Conservation (phyloP, 2,113 vertebrate genomes). For the Tamias sibiricus region DNA sequence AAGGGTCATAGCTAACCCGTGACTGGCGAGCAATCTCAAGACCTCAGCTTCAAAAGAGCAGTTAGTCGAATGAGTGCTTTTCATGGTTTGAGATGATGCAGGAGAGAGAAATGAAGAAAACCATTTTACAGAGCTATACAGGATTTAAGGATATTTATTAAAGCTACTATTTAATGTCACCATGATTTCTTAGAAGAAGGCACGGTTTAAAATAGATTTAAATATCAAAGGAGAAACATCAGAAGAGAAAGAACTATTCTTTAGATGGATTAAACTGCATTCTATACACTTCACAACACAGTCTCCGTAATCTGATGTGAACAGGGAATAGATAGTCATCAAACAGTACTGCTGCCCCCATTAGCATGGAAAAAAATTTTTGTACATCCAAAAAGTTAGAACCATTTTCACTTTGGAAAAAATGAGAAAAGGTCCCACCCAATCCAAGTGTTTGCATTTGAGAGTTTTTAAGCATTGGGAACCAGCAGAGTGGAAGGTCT, state of each 20-base stretch:
- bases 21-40: neutral
- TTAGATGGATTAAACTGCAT: neutral
- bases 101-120: neutral
- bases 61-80: neutral
- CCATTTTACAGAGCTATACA: neutral
- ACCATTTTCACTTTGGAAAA: neutral
- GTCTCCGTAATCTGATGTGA: neutral
- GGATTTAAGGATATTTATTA: neutral
- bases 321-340: neutral
- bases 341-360: neutral
- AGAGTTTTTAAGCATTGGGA: neutral
- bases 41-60: neutral
- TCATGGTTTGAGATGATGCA: neutral
- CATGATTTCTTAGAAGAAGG: neutral
- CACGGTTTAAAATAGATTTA: neutral
- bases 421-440: neutral
- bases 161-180: neutral
- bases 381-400: neutral
- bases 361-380: neutral
- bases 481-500: neutral
- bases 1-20: neutral
- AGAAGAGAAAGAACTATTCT: neutral
- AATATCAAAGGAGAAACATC: neutral
- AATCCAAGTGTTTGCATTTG: neutral
- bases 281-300: neutral